These are phyloP conservation scores for Trichopoda pennipes DNA, from an alignment of 2,888 invertebrate species.

Conservation along the genomic window DNA sequence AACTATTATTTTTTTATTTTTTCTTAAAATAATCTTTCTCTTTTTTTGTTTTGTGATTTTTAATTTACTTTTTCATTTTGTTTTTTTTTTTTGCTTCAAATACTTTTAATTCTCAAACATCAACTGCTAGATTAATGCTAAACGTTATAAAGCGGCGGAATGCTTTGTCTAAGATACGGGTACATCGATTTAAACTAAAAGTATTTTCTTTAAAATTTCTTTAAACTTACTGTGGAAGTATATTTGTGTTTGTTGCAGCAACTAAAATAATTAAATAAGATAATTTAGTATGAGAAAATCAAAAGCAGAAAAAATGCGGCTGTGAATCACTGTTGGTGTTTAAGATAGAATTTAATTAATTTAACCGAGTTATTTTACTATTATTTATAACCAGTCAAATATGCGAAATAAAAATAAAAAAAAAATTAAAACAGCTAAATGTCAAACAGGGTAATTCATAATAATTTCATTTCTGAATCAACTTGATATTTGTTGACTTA, in stretches of 20 bases:
- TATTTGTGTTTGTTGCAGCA: not conserved
- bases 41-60: constrained; percentile 29
- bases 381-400: constrained; percentile 31
- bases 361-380: constrained; percentile 21
- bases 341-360: constrained; percentile 35
- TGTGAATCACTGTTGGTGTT: constrained; percentile 5
- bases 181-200: constrained; percentile 38
- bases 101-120: constrained; percentile 26
- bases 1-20: not conserved
- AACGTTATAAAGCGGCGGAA: constrained; percentile 50
- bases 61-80: constrained; percentile 24
- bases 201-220: constrained; percentile 50
- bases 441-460: constrained; percentile 5
- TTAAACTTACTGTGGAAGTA: not conserved
- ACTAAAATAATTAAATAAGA: constrained; percentile 41
- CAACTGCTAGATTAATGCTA: constrained; percentile 23
- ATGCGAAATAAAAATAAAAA: constrained; percentile 16
- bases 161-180: constrained; percentile 53
- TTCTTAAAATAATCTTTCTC: constrained; percentile 22
- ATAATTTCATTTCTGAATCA: not conserved
- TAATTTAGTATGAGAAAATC: constrained; percentile 33
- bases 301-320: not conserved
- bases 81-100: constrained; percentile 23
- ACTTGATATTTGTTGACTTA: too few species aligned
- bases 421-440: not conserved